Evolutionary conservation across 2,888 invertebrate genomes (phyloP), one percentile per base, ranked within the genome.

Genomic region (Siphonodentalium dalli): DNA sequence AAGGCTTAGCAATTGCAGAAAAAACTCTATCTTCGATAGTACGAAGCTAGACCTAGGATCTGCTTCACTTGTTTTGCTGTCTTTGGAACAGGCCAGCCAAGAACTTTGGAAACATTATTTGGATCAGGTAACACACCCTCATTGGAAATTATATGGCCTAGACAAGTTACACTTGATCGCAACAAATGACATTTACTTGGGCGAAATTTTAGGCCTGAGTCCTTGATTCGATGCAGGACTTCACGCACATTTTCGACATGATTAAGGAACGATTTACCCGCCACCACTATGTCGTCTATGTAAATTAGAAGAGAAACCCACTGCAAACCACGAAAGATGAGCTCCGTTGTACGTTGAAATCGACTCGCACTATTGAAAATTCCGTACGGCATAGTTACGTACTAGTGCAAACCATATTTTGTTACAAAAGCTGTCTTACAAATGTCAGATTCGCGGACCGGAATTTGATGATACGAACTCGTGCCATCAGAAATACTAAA

Each of bases 71-170:
- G 4, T n/a, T 43, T 26, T 13, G 33, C 21, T 13, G 1, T 39
- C n/a, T 13, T 28, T 3, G 44, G 44, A n/a, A n/a, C 13, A 3
- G 41, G 44, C 52, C 40, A 44, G 15, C n/a, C 24, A 4, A 24
- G 26, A 1, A 40, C 24, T 21, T 52, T 31, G 3, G 23, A 21
- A 3, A 33, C 29, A 33, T 44, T 45, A 3, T 23, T 8, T 23
- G 42, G 39, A 24, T 47, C 34, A 6, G 44, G 54, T 18, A n/a
- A 15, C 13, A 50, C 45, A 7, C 42, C 41, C 11, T n/a, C n/a
- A n/a, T n/a, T n/a, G n/a, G n/a, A n/a, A n/a, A n/a, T n/a, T n/a
- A 41, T 21, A 21, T 52, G 51, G 3, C 46, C 39, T 9, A 51
- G 23, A n/a, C 51, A 47, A 13, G 31, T 26, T 1, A 46, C 33